Evolutionary conservation across 2,888 invertebrate genomes (phyloP), one percentile per base, ranked within the genome.

Genomic region (Liodrosophila aerea): DNA sequence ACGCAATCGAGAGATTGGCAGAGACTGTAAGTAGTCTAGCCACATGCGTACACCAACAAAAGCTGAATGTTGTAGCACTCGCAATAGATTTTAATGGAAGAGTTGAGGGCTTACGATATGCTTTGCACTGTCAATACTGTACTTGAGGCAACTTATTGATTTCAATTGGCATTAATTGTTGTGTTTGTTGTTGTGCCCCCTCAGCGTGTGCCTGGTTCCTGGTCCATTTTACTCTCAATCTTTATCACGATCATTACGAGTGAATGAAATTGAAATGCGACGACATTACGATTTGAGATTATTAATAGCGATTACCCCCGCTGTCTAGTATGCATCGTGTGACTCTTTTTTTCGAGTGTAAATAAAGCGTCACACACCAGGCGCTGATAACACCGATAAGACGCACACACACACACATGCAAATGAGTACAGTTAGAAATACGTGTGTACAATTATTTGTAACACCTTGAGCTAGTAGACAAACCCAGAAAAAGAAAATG

Each of bases 121-220:
- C 30, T 50, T 33, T 22, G 8, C 9, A 16, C 33, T 22, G 31
- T 40, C 40, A 2, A 2, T n/a, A 30, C 43, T 52, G 66, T 64
- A 40, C 51, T 50, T 45, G 59, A 51, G 39, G 47, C 51, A 46
- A 39, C 70, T 74, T 72, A 81, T 81, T 85, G 81, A 80, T 80
- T 85, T 81, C 60, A 81, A 81, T 81, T 81, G 86, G 62, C 59
- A 47, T 70, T 73, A 73, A 71, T 73, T 73, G 64, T 29, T 60
- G 36, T 31, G 33, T n/a, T n/a, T 46, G 29, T 11, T 37, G 16
- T 40, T 40, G 16, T 40, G n/a, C 18, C 40, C 18, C 18, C 40
- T 18, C 5, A 22, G 22, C 22, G 16, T 12, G 7, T 4, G n/a
- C 11, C n/a, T 18, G 36, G 52, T 43, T 56, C 46, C 43, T 51